Evolutionary conservation across 2,888 invertebrate species (phyloP), one percentile per base, ranked within the genome.

Genomic region (Epistrophe grossulariae): DNA sequence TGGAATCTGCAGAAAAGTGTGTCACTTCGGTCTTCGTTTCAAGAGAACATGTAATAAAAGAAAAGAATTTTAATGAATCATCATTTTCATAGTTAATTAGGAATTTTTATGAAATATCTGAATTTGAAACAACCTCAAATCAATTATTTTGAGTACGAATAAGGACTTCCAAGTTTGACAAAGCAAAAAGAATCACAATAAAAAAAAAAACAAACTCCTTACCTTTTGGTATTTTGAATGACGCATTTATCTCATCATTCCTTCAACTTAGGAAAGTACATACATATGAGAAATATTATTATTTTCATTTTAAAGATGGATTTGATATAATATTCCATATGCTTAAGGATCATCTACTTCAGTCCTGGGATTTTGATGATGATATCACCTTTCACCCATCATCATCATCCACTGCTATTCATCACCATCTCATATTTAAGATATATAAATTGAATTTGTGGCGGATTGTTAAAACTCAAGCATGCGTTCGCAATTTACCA

Each of bases 401-500:
- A 40, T 71, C 62, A 40, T 43, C 59, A 71, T 70, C 52, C 38
- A 28, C 62, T 55, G 59, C 68, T 19, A 73, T 79, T 83, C 84
- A 73, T 81, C 85, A 74, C 64, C 52, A 79, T 68, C 76, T 83
- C 83, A 76, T 87, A 79, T 66, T 66, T 76, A 71, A 57, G 60
- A 71, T 73, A 70, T 64, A 66, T 50, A 85, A 85, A 87, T 87
- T 87, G 83, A 87, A 87, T 87, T 87, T 87, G 87, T 76, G 87
- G 79, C 72, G 83, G 76, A 87, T 87, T 87, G 87, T 79, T 76
- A 79, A 87, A 87, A 76, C 76, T 83, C 87, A 87, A 87, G 79
- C 87, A 87, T 83, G 87, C 87, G 87, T 87, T 87, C 77, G 72
- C 76, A 83, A 83, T 83, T 87, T 87, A 79, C 79, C 59, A 82